Conservation (phyloP, 2,113 vertebrate genomes). For the Erythrocercus mccallii region DNA sequence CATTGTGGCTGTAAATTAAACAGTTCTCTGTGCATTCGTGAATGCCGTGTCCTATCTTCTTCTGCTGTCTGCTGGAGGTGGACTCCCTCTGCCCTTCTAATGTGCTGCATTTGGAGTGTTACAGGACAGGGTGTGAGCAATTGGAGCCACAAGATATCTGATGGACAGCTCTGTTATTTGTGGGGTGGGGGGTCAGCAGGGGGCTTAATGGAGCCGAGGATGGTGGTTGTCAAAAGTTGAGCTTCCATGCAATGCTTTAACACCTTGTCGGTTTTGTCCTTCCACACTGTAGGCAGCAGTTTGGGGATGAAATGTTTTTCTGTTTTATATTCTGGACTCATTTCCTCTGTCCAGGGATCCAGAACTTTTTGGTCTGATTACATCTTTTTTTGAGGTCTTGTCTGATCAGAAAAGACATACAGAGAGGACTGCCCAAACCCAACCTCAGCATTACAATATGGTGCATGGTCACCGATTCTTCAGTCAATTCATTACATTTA, state of each 20-base stretch:
- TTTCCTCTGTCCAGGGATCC: background rate
- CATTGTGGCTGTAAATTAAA: constrained; percentile 70
- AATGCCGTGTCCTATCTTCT: constrained; percentile 63
- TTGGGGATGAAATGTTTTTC: background rate
- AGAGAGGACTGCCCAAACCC: background rate
- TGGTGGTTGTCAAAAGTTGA: background rate
- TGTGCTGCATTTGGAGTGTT: background rate
- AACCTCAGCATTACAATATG: background rate
- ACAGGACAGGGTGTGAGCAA: background rate
- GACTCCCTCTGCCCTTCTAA: background rate
- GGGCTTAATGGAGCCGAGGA: background rate
- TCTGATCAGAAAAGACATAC: background rate
- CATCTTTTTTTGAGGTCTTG: background rate
- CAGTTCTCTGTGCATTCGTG: constrained; percentile 68
- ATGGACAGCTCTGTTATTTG: background rate
- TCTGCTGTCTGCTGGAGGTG: constrained; percentile 32
- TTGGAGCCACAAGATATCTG: background rate
- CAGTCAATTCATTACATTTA: background rate
- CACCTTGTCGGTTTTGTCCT: background rate
- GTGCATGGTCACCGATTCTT: background rate
- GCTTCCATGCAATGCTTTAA: background rate
- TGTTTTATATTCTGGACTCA: background rate
- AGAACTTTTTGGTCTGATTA: background rate
- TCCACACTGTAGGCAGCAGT: background rate
- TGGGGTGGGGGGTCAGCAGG: background rate